phyloP scores from a whole-genome alignment of 1,140 invertebrate genomes.

The Bombus waltoni region DNA sequence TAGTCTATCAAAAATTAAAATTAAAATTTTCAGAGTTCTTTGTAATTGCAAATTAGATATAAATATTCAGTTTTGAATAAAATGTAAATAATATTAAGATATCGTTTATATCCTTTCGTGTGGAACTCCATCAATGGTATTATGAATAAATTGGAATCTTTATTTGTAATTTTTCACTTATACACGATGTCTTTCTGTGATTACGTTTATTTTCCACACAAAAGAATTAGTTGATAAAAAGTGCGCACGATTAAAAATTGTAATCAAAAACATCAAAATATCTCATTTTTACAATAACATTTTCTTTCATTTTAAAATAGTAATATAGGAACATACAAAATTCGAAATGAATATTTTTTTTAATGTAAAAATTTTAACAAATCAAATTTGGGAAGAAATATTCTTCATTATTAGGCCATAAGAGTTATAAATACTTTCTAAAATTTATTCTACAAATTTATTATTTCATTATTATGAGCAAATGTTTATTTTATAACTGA shows the following conservation, averaged over 20 bases:
- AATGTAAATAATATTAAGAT: background rate
- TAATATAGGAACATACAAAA: background rate
- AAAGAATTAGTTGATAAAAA: constrained; percentile 5
- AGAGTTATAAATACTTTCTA: background rate
- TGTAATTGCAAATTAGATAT: background rate
- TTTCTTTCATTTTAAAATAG: background rate
- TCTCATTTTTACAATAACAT: constrained; percentile 5
- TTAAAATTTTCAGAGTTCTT: background rate
- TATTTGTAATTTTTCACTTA: background rate
- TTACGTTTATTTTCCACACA: background rate
- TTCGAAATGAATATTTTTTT: background rate
- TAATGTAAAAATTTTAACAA: background rate
- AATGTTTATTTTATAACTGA: background rate
- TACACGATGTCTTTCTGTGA: background rate
- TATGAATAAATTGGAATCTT: background rate
- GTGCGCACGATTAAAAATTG: constrained; percentile 13
- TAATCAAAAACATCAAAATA: background rate
- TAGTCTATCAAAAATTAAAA: background rate
- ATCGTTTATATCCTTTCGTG: background rate
- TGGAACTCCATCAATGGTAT: background rate
- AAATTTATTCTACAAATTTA: background rate
- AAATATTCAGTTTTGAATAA: background rate
- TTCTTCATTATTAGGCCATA: constrained; percentile 3
- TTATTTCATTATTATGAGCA: constrained; percentile 19
- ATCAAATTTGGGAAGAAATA: background rate